Base-by-base conservation (phyloP, 2,888 invertebrate genomes). In the Orthosia gothica region DNA sequence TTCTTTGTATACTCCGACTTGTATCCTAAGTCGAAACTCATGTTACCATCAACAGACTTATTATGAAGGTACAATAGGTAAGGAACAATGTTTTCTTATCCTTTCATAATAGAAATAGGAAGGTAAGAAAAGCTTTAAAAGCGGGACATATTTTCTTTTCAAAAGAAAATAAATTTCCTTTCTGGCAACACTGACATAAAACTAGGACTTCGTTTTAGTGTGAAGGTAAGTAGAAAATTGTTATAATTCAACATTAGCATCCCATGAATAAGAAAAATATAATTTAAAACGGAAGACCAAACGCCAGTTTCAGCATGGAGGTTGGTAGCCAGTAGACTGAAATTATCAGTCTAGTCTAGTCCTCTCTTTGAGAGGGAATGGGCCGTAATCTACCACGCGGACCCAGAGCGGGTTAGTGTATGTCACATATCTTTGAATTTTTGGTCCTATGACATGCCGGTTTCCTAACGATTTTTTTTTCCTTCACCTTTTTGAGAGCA, bases 1-100 rank as follows among this genome's bases (percentile, higher is more conserved):
- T 94, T 95, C 93, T 94, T 94, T 92, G 91, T 92, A 91, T 90
- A 91, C 87, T 88, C 90, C 87, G 89, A 91, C 92, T 94, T 92
- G 91, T 90, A 92, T 89, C 90, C 90, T 94, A 95, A 95, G 95
- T 94, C 93, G 93, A 94, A 95, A 95, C 91, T 91, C 95, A 89
- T 95, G 95, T 95, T 92, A 90, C 91, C 88, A 87, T 87, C 88
- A 91, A 91, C 90, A 92, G 89, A 88, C 87, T 90, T 91, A 90
- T 91, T 90, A 89, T 89, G 85, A 58, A 86, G 84, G 87, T 88
- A 91, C 90, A 91, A 91, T 89, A 89, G 89, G 89, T 89, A 88
- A 86, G 83, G 78, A 86, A 88, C 88, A 86, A 88, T 90, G 88
- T 91, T 90, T 91, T 89, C 89, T 89, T 89, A 89, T 91, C 89